These are phyloP conservation scores for Agelastica alni DNA, from an alignment of 2,888 invertebrate species.

Conservation along the genomic window DNA sequence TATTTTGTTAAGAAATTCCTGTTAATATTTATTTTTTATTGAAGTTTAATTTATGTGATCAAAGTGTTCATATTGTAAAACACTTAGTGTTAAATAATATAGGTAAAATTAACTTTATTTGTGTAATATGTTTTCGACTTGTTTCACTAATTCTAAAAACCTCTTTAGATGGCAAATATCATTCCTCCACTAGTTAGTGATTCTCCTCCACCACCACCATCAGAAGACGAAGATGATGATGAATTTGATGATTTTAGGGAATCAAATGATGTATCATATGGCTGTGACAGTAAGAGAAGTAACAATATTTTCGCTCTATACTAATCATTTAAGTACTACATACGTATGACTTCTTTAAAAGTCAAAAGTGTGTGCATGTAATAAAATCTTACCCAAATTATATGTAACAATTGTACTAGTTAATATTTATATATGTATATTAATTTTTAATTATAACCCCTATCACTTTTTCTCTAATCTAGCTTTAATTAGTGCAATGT, in stretches of 20 bases:
- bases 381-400: too few relatives aligned
- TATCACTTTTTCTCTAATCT: too few relatives aligned
- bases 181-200: slow-evolving; percentile 63
- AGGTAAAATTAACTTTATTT: not conserved
- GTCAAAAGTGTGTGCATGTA: too few relatives aligned
- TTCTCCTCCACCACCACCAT: slow-evolving; percentile 64
- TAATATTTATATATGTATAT: too few relatives aligned
- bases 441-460: too few relatives aligned
- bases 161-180: slow-evolving; percentile 56
- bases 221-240: slow-evolving; percentile 60
- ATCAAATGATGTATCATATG: slow-evolving; percentile 50
- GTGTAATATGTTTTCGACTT: not conserved
- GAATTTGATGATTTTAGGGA: slow-evolving; percentile 68
- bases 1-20: slow-evolving; percentile 1
- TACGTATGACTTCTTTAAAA: too few relatives aligned
- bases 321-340: too few relatives aligned
- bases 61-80: slow-evolving; percentile 1
- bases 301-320: slow-evolving; percentile 5
- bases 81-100: not conserved
- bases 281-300: slow-evolving; percentile 48
- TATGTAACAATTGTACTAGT: too few relatives aligned
- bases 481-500: too few relatives aligned
- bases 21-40: slow-evolving; percentile 6
- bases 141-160: not conserved
- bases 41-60: not conserved